These are phyloP conservation scores for Festucalex cinctus DNA, from an alignment of 2,113 vertebrate genomes.

Conservation along the genomic window DNA sequence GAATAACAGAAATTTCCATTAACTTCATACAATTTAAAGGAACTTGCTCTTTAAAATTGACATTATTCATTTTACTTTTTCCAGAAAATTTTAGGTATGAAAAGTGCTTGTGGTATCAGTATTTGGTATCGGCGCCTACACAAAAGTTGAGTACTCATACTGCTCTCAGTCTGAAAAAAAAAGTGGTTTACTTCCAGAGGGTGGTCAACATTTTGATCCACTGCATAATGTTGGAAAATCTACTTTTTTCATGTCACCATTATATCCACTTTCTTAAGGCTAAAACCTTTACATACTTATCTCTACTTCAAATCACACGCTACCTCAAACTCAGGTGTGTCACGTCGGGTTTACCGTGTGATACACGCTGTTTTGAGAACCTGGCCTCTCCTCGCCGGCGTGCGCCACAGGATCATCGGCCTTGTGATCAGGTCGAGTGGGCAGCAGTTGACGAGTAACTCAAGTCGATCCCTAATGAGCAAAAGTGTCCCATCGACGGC, in stretches of 20 bases:
- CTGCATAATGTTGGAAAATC: background rate
- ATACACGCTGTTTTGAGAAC: constrained; percentile 19
- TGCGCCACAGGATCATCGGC: constrained; percentile 28
- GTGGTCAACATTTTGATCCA: background rate
- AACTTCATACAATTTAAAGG: too few species aligned
- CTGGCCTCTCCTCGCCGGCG: constrained; percentile 25
- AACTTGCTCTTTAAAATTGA: too few species aligned
- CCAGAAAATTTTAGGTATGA: too few species aligned
- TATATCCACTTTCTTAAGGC: background rate
- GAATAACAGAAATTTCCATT: too few species aligned
- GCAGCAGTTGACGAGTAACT: constrained; percentile 57
- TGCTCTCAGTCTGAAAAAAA: too few species aligned
- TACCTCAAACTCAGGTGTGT: constrained; percentile 9
- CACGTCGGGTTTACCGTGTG: constrained; percentile 19
- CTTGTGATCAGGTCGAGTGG: constrained; percentile 63
- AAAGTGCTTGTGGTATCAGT: too few species aligned
- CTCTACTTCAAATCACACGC: background rate
- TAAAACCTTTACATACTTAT: background rate
- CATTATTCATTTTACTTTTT: too few species aligned
- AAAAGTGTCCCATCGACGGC: constrained; percentile 65
- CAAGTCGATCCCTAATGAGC: constrained; percentile 71
- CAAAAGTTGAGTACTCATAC: too few species aligned
- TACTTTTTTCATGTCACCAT: background rate
- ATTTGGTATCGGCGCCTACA: too few species aligned
- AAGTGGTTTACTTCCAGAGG: too few species aligned